Evolutionary conservation across 30 jellyfish, hydroid and myxozoan genomes (phyloP).

Genomic region (Cassiopea andromeda): DNA sequence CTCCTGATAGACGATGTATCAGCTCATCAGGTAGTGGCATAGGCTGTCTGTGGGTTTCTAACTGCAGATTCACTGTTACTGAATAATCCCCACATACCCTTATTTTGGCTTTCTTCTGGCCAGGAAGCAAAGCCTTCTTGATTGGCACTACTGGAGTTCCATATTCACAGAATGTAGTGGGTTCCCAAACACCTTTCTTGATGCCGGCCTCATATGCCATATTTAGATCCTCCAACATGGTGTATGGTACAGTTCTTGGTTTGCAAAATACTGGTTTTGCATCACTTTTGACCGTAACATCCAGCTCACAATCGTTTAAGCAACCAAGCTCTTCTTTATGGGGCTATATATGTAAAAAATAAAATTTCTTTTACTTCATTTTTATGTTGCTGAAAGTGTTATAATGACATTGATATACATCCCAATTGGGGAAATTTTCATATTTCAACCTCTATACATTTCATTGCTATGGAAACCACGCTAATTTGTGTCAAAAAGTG

Average conservation of each 20-base stretch:
- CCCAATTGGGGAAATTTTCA: not conserved
- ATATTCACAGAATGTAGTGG: not conserved
- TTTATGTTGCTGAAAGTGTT: not conserved
- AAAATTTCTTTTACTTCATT: not conserved
- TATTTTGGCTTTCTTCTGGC: not conserved
- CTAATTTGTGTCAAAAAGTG: not conserved
- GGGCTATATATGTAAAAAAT: not conserved
- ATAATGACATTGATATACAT: not conserved
- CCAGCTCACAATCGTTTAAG: not conserved
- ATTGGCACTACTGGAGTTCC: slow-evolving; percentile 15
- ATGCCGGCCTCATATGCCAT: not conserved
- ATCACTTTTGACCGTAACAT: not conserved
- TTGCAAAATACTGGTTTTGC: not conserved
- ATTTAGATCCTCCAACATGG: not conserved
- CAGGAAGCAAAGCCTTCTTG: slow-evolving; percentile 16
- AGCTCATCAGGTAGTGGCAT: too few relatives aligned
- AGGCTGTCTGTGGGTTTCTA: too few relatives aligned
- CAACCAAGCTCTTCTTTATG: not conserved
- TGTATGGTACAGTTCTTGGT: not conserved
- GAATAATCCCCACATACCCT: too few relatives aligned
- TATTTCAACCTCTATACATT: not conserved
- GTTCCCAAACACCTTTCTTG: not conserved
- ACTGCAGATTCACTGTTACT: too few relatives aligned
- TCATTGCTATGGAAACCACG: not conserved
- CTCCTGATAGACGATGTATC: too few relatives aligned